Evolutionary conservation across 2,113 vertebrate species (phyloP), one percentile per base, ranked within the genome.

Genomic region (Apodemus speciosus): DNA sequence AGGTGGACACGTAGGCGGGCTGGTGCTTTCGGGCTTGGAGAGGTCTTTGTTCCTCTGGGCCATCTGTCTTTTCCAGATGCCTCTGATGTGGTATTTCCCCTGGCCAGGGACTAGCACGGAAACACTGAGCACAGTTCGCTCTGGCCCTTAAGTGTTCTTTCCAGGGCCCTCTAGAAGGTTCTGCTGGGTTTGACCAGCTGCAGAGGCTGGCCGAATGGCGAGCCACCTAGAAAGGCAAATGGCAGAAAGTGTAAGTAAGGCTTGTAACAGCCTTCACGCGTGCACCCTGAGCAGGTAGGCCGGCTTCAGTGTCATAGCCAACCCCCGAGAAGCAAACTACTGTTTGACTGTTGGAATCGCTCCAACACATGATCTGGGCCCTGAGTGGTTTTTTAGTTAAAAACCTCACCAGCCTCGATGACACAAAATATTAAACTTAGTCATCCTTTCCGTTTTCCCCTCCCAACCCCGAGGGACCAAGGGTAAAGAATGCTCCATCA

Each of bases 51-150:
- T 84, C 1, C 94, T 90, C 85, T 64, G 91, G 90, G 92, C 89
- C 89, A 62, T 86, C 95, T 97, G 91, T 94, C 69, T 93, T 97
- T 97, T 97, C 97, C 96, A 97, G 97, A 88, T 96, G 95, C 86
- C 94, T 97, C 11, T 95, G 92, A 95, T 88, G 81, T 95, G 97
- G 91, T 90, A 40, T 96, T 94, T 96, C 88, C 96, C 95, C 91
- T 95, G 97, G 95, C 95, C 88, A 84, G 96, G 94, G 91, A 69
- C n/a, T 60, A 96, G 73, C 4, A 87, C 98, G 98, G 98, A 98
- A 98, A 98, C 91, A 96, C 25, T 98, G 97, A 96, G 97, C 80
- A 96, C 96, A 96, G 96, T 96, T 87, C 68, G 95, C 94, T 97
- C 94, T 93, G 83, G 87, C 83, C 94, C 32, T n/a, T 95, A 83